These are phyloP conservation scores for Pissodes strobi DNA, from an alignment of 1,140 invertebrate genomes.

Conservation along the genomic window DNA sequence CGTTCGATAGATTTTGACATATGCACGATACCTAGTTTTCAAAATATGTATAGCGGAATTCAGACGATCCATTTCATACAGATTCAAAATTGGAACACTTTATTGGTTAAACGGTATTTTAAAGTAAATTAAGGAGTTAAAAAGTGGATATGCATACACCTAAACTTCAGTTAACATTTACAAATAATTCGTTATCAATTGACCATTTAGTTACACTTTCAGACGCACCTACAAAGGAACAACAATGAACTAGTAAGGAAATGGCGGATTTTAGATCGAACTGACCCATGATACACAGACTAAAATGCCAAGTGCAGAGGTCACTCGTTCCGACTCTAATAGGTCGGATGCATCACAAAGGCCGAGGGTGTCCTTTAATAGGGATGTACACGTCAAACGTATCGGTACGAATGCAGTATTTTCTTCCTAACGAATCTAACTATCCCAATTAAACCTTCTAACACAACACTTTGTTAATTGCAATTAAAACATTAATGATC, in stretches of 20 bases:
- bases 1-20: too few relatives aligned
- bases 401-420: slow-evolving; percentile 79
- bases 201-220: slow-evolving; percentile 16
- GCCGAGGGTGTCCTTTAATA: slow-evolving; percentile 82
- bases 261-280: background rate
- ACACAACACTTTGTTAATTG: too few relatives aligned
- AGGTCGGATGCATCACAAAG: slow-evolving; percentile 61
- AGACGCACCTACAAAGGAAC: background rate
- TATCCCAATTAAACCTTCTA: too few relatives aligned
- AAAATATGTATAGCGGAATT: too few relatives aligned
- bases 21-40: too few relatives aligned
- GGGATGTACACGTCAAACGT: slow-evolving; percentile 85
- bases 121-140: too few relatives aligned
- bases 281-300: background rate
- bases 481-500: too few relatives aligned
- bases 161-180: slow-evolving; percentile 8
- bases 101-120: too few relatives aligned
- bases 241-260: background rate
- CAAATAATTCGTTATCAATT: background rate
- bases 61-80: too few relatives aligned
- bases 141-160: too few relatives aligned
- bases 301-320: slow-evolving; percentile 61
- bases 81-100: too few relatives aligned
- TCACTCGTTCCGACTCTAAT: slow-evolving; percentile 63
- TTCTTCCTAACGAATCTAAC: too few relatives aligned